phyloP scores from a whole-genome alignment of 2,797 vertebrate species.

The Chelon auratus region DNA sequence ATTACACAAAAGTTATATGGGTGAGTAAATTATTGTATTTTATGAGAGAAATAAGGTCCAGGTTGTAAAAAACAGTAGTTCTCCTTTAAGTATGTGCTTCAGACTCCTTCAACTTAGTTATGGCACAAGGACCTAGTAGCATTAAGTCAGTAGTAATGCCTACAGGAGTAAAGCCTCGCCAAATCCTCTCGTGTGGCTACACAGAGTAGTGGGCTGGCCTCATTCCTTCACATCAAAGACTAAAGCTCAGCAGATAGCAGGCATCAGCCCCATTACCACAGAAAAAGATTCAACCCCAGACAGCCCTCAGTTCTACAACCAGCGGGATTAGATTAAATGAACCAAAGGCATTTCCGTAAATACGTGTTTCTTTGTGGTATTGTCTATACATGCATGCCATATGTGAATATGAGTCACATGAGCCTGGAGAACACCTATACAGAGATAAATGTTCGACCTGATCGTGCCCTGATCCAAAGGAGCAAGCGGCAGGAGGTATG shows the following conservation, averaged over 20 bases:
- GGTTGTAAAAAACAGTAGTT: too few relatives aligned
- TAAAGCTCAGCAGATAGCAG: slow-evolving; percentile 62
- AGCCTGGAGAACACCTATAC: slow-evolving; percentile 23
- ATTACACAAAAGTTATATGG: too few relatives aligned
- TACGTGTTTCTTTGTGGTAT: slow-evolving; percentile 20
- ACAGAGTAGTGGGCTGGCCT: slow-evolving; percentile 51
- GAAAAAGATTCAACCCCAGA: slow-evolving; percentile 16
- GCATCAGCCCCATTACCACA: slow-evolving; percentile 32
- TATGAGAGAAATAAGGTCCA: too few relatives aligned
- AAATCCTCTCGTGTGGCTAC: slow-evolving; percentile 57
- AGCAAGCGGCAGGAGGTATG: slow-evolving; percentile 13
- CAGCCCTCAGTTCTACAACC: slow-evolving; percentile 30
- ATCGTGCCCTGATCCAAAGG: slow-evolving; percentile 9
- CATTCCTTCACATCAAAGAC: slow-evolving; percentile 78
- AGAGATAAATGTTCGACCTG: slow-evolving; percentile 2
- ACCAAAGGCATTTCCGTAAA: slow-evolving; percentile 45
- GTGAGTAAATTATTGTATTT: too few relatives aligned
- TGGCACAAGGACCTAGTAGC: slow-evolving; percentile 17
- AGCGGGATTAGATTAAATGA: slow-evolving; percentile 41
- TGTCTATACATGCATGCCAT: not conserved
- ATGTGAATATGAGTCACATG: not conserved
- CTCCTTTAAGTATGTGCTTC: not conserved
- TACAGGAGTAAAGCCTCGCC: slow-evolving; percentile 48
- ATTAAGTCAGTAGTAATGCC: slow-evolving; percentile 36
- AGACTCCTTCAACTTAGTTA: slow-evolving; percentile 26